These are phyloP conservation scores for Hyphantria cunea DNA, from an alignment of 1,140 invertebrate species.

Conservation along the genomic window DNA sequence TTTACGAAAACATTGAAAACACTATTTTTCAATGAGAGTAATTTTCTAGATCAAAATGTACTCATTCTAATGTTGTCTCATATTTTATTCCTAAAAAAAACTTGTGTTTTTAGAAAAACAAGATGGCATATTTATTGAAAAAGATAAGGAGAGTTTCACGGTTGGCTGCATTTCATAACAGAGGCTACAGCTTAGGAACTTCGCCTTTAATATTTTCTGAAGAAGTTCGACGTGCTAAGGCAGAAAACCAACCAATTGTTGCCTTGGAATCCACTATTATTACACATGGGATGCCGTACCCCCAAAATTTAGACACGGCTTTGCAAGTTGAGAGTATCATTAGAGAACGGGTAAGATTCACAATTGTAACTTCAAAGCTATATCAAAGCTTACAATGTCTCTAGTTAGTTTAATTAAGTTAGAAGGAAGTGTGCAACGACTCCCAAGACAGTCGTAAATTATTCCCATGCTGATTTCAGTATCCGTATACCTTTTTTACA, in stretches of 20 bases:
- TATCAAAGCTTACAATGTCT: background rate
- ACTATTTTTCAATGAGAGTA: too few relatives aligned
- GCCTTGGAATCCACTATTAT: slow-evolving; percentile 99
- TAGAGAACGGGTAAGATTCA: slow-evolving; percentile 83
- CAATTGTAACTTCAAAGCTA: slow-evolving; percentile 6
- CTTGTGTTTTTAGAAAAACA: slow-evolving; percentile 36
- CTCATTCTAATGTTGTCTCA: too few relatives aligned
- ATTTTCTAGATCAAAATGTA: too few relatives aligned
- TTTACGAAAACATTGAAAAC: too few relatives aligned
- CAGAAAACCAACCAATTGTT: slow-evolving; percentile 87
- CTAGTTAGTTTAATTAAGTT: slow-evolving; percentile 3
- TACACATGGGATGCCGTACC: slow-evolving; percentile 98
- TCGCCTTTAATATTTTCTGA: slow-evolving; percentile 65
- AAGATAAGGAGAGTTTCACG: slow-evolving; percentile 35
- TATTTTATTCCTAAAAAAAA: too few relatives aligned
- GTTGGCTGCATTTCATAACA: slow-evolving; percentile 24
- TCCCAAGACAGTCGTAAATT: too few relatives aligned
- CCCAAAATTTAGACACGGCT: slow-evolving; percentile 94
- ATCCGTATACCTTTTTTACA: too few relatives aligned
- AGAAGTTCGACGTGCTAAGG: slow-evolving; percentile 84
- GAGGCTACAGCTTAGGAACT: slow-evolving; percentile 13
- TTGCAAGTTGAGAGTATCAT: slow-evolving; percentile 91
- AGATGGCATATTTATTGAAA: slow-evolving; percentile 57
- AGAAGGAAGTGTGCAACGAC: slow-evolving; percentile 3
- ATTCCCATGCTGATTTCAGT: too few relatives aligned